Evolutionary conservation across 92 coral and sea anemone genomes (phyloP), one percentile per base, ranked within the genome.

Genomic region (Muricea muricata): DNA sequence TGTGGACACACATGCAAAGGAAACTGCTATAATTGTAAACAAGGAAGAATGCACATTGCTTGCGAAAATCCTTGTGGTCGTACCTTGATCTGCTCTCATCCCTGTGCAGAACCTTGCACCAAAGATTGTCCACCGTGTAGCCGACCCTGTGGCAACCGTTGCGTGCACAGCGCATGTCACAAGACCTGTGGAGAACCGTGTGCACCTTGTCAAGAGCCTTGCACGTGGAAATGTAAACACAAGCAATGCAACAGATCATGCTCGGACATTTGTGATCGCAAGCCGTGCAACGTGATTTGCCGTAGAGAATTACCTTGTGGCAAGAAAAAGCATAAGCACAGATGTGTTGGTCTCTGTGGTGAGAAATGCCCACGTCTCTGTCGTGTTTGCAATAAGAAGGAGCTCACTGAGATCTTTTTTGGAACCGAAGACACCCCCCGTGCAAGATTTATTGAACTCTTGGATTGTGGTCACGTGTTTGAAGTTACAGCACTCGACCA

Each of bases 331-430:
- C 21, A 55, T 18, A 55, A 55, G 15, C 98, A 94, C 75, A 84
- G 33, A 30, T 94, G 98, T 69, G 90, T 94, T 52, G 98, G 98
- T 20, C 88, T 94, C 6, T 92, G 98, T 54, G 98, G 97, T 35
- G 98, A 94, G 78, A 93, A 93, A 18, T 94, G 98, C 71, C 98
- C 97, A 34, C 90, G 79, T 87, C 65, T 89, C 35, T 94, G 98
- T 83, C 35, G 93, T 71, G 68, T 87, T 8, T 94, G 98, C 56
- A 46, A 94, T 76, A 83, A 87, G 57, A 87, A 91, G 32, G 79
- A 89, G 78, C 94, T 94, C 14, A 94, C 92, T n/a, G 92, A 89
- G 29, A 55, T 90, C 68, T 83, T 85, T 80, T 93, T 94, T 88
- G 98, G 98, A 46, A 79, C 73, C 37, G 97, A 94, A 75, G 94